A percentile compares a stretch with the other conserved stretches of the same genome.
Evolutionary conservation across 1,140 invertebrate species (phyloP).

Genomic region (Andricus grossulariae): DNA sequence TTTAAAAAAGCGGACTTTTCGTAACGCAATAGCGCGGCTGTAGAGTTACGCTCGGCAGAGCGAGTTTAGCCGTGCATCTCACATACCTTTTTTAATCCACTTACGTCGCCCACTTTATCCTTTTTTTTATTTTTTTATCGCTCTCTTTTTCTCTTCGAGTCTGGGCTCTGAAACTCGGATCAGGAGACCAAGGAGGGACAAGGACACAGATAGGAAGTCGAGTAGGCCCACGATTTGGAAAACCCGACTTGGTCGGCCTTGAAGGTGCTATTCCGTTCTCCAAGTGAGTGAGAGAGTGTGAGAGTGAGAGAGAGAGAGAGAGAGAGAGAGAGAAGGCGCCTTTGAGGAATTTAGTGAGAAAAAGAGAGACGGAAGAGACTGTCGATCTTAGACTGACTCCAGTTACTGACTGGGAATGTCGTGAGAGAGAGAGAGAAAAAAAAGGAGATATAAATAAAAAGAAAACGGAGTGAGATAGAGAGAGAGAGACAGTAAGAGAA

Average conservation of each 20-base stretch:
- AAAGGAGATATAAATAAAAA: not conserved
- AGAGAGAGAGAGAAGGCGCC: slow-evolving; percentile 42
- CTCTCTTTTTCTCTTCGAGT: slow-evolving; percentile 16
- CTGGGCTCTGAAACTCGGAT: not conserved
- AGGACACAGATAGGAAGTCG: slow-evolving; percentile 66
- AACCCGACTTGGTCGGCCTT: slow-evolving; percentile 66
- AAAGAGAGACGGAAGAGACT: slow-evolving; percentile 40
- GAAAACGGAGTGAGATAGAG: no score
- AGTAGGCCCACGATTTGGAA: slow-evolving; percentile 65
- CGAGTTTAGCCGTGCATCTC: slow-evolving; percentile 15
- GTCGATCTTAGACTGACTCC: slow-evolving; percentile 8
- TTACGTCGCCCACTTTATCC: slow-evolving; percentile 11
- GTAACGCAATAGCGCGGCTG: not conserved
- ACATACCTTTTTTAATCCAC: slow-evolving; percentile 33
- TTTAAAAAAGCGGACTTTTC: slow-evolving; percentile 1
- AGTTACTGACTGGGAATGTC: not conserved
- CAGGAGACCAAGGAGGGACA: slow-evolving; percentile 41
- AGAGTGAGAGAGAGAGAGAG: slow-evolving; percentile 41
- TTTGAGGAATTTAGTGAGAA: not conserved
- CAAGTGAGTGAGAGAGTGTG: slow-evolving; percentile 31
- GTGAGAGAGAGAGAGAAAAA: not conserved
- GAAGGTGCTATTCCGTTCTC: slow-evolving; percentile 56
- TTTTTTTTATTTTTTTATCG: slow-evolving; percentile 27
- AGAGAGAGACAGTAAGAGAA: no score
- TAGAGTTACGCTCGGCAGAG: not conserved